phyloP scores from a whole-genome alignment of 2,797 vertebrate genomes.

The Knipowitschia caucasica region DNA sequence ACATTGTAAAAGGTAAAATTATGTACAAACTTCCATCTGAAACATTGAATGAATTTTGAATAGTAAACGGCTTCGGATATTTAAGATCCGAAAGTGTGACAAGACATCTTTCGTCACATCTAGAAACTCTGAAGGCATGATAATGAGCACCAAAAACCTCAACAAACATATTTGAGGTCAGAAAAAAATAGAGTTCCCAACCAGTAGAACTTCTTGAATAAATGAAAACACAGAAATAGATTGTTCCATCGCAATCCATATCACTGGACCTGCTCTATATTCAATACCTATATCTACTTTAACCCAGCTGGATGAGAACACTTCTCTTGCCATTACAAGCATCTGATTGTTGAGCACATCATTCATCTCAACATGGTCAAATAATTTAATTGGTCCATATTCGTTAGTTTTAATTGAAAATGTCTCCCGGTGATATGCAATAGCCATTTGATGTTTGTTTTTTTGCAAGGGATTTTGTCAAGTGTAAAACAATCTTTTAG shows the following conservation, averaged over 20 bases:
- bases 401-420: slow-evolving; percentile 11
- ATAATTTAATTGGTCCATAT: slow-evolving; percentile 5
- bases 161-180: not conserved
- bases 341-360: not conserved
- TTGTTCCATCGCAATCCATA: not conserved
- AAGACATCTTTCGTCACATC: not conserved
- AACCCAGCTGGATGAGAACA: slow-evolving; percentile 1
- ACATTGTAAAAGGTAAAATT: not conserved
- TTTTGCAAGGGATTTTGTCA: too few species aligned
- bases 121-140: not conserved
- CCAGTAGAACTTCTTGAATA: not conserved
- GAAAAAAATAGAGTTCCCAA: not conserved
- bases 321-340: not conserved
- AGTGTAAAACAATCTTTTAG: slow-evolving; percentile 14
- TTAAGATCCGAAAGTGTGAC: not conserved
- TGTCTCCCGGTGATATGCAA: slow-evolving; percentile 14
- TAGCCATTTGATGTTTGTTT: slow-evolving; percentile 14
- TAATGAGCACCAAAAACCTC: not conserved
- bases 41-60: not conserved
- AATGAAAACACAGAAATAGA: too few species aligned
- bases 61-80: not conserved
- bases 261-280: not conserved
- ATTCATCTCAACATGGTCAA: not conserved
- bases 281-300: not conserved
- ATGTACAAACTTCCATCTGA: not conserved